These are phyloP conservation scores for Akabosia matsudoensis DNA, from an alignment of 1,140 invertebrate genomes.

Conservation along the genomic window DNA sequence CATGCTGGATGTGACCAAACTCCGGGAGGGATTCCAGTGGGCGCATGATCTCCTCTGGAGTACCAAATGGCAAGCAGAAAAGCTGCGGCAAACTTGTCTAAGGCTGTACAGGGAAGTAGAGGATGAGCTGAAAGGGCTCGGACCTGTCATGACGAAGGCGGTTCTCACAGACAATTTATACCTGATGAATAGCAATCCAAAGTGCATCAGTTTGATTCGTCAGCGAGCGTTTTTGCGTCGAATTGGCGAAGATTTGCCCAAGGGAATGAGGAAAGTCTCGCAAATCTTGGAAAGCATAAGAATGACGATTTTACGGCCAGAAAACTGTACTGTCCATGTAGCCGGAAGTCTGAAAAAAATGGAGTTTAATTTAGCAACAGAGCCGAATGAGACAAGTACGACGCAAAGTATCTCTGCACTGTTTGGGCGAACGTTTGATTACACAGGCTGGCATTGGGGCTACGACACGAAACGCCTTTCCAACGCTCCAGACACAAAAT, in stretches of 20 bases:
- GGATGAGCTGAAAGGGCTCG: not conserved
- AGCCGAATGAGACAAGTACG: not conserved
- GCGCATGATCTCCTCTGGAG: conserved; percentile 27
- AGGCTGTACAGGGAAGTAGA: not conserved
- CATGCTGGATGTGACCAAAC: conserved; percentile 7
- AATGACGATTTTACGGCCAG: conserved; percentile 6
- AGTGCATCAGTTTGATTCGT: not conserved
- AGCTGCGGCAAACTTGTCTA: not conserved
- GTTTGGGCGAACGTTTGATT: not conserved
- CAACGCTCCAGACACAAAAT: not conserved
- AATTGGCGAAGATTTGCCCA: not conserved
- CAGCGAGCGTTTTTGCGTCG: not conserved
- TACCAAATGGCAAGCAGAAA: conserved; percentile 13
- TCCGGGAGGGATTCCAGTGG: conserved; percentile 22
- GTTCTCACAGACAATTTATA: not conserved
- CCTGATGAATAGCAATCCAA: not conserved
- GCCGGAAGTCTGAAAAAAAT: not conserved
- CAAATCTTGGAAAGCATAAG: not conserved
- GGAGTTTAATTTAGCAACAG: not conserved
- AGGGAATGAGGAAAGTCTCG: not conserved
- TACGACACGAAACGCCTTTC: not conserved
- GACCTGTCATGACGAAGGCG: not conserved
- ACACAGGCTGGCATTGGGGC: conserved; percentile 19
- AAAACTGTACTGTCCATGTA: conserved; percentile 7
- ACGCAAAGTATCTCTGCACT: not conserved